These are phyloP conservation scores for Panurus biarmicus DNA, from an alignment of 2,113 vertebrate species.

Conservation along the genomic window DNA sequence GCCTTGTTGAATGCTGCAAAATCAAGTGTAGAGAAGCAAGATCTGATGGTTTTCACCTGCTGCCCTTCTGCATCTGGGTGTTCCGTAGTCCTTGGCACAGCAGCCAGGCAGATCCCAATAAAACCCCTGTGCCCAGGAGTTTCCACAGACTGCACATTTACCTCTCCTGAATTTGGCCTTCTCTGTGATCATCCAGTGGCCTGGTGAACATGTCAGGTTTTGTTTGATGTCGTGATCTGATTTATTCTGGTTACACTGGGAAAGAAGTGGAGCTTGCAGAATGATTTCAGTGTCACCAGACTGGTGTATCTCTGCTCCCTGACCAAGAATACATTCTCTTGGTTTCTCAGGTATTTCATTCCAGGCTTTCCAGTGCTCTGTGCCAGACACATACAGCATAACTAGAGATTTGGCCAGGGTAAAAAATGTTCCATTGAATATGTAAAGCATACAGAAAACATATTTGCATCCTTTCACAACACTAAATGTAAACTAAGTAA, in stretches of 20 bases:
- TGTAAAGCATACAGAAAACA: neutral
- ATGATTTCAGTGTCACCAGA: neutral
- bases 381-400: neutral
- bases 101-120: neutral
- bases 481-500: neutral
- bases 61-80: neutral
- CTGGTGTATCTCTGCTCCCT: neutral
- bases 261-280: neutral
- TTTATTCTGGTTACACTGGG: neutral
- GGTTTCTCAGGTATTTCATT: neutral
- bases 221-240: neutral
- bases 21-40: neutral
- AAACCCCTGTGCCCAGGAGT: neutral
- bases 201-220: neutral
- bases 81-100: neutral
- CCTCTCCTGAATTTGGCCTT: neutral
- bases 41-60: neutral
- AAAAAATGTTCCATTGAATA: conserved; percentile 9
- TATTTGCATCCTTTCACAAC: conserved; percentile 14
- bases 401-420: neutral
- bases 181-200: neutral
- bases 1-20: neutral
- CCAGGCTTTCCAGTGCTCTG: neutral
- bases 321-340: neutral
- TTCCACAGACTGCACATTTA: neutral